Evolutionary conservation across 2,113 vertebrate species (phyloP), one percentile per base, ranked within the genome.

Genomic region (Hypomesus transpacificus): DNA sequence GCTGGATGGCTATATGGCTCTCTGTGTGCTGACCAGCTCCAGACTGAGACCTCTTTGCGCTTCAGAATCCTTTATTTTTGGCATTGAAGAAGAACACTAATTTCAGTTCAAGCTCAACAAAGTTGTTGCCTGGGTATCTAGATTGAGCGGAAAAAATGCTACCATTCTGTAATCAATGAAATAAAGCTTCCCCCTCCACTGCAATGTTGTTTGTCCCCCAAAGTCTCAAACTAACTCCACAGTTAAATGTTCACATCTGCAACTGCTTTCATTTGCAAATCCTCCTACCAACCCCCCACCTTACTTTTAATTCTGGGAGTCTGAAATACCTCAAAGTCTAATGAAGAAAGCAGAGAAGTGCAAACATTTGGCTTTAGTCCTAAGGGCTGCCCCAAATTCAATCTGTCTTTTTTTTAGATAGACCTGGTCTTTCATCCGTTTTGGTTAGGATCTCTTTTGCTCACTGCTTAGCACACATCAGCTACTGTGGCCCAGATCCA

Each of bases 261-360:
- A 92, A 92, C 89, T 86, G 88, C 94, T 96, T 98, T 98, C 93
- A 98, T 94, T 98, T 97, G 95, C 95, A 97, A 98, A 97, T 96
- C 83, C 91, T 92, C 84, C 85, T 83, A 89, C 93, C 91, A 93
- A 18, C 31, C 90, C 92, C 84, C 85, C 72, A 39, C 80, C 76
- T 77, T 74, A 67, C 66, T 94, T 95, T 95, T 94, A 94, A 84
- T 94, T 93, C 91, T 87, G 87, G 76, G 8, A 91, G 89, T 93
- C 92, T 93, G 93, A 95, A 95, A 95, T 94, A 95, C 93, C 93
- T 92, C 94, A 93, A 91, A 91, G 94, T 92, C 92, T 89, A 91
- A 95, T 95, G 93, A 94, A 95, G 93, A 94, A 94, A 93, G 91
- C 90, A 84, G 93, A 94, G 91, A 89, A 87, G 90, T 92, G 90